These are phyloP conservation scores for Papilio gigon DNA, from an alignment of 2,888 invertebrate genomes.

Conservation along the genomic window DNA sequence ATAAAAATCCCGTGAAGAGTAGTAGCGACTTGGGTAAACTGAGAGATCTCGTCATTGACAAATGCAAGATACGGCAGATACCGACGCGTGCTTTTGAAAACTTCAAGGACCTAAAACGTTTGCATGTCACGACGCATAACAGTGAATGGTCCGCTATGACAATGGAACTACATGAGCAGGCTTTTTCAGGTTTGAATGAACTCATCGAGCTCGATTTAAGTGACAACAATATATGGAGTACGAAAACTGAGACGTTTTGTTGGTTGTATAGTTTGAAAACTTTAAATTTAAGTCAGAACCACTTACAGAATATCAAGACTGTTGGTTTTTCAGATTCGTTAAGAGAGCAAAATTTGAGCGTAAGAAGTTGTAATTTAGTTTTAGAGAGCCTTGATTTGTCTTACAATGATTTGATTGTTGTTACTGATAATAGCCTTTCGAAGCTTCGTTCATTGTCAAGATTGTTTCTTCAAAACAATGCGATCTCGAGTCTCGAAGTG, in stretches of 20 bases:
- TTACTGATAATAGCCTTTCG: conserved; percentile 87
- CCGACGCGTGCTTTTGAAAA: conserved; percentile 86
- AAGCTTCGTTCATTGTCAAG: conserved; percentile 86
- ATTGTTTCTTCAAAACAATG: conserved; percentile 89
- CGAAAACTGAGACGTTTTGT: conserved; percentile 88
- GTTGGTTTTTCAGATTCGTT: conserved; percentile 88
- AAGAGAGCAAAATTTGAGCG: conserved; percentile 80
- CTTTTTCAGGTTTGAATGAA: conserved; percentile 86
- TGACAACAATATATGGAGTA: conserved; percentile 89
- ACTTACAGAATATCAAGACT: conserved; percentile 88
- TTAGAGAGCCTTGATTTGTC: conserved; percentile 88
- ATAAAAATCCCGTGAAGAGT: conserved; percentile 77
- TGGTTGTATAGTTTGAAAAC: conserved; percentile 86
- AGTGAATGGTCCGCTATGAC: conserved; percentile 91
- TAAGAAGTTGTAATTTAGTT: conserved; percentile 86
- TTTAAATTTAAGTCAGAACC: conserved; percentile 89
- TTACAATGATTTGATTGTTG: conserved; percentile 86
- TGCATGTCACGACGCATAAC: conserved; percentile 88
- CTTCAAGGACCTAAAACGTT: conserved; percentile 85
- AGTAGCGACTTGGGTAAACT: conserved; percentile 84
- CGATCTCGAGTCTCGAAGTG: conserved; percentile 87
- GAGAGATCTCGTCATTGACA: conserved; percentile 87
- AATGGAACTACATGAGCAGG: conserved; percentile 86
- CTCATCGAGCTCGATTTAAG: conserved; percentile 86
- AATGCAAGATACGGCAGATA: conserved; percentile 89